phyloP scores from a whole-genome alignment of 92 coral and sea anemone genomes.

The Virgularia gustaviana region DNA sequence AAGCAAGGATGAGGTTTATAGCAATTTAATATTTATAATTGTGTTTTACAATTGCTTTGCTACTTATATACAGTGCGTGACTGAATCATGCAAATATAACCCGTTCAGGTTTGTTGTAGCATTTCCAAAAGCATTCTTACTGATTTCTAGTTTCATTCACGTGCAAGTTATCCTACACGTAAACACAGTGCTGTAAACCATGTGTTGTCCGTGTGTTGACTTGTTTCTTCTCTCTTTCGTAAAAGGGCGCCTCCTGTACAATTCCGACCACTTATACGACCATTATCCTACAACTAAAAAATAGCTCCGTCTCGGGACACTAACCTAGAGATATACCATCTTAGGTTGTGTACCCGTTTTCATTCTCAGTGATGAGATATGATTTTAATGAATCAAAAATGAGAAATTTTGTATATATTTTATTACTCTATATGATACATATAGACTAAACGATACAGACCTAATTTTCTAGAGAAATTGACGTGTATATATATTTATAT shows the following conservation, averaged over 20 bases:
- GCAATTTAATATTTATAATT: too few species aligned
- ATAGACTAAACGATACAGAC: neutral
- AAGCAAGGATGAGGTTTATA: too few species aligned
- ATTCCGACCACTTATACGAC: conserved; percentile 35
- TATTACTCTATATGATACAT: conserved; percentile 8
- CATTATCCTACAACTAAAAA: conserved; percentile 4
- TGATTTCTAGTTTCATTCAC: too few species aligned
- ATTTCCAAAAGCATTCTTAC: too few species aligned
- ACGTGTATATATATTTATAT: conserved; percentile 3
- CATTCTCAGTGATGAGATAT: neutral
- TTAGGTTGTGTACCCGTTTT: neutral
- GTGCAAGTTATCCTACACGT: too few species aligned
- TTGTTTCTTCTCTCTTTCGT: conserved; percentile 6
- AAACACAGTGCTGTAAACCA: neutral
- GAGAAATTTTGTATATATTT: conserved; percentile 17
- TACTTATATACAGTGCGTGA: too few species aligned
- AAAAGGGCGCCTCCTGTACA: conserved; percentile 33
- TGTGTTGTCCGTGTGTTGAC: conserved; percentile 13
- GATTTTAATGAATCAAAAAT: neutral
- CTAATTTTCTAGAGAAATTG: neutral
- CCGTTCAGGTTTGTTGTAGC: too few species aligned
- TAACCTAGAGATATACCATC: too few species aligned
- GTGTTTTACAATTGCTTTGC: too few species aligned
- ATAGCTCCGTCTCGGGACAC: neutral
- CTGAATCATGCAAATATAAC: too few species aligned